These are phyloP conservation scores for Autographa pulchrina DNA, from an alignment of 2,888 invertebrate species.

Conservation along the genomic window DNA sequence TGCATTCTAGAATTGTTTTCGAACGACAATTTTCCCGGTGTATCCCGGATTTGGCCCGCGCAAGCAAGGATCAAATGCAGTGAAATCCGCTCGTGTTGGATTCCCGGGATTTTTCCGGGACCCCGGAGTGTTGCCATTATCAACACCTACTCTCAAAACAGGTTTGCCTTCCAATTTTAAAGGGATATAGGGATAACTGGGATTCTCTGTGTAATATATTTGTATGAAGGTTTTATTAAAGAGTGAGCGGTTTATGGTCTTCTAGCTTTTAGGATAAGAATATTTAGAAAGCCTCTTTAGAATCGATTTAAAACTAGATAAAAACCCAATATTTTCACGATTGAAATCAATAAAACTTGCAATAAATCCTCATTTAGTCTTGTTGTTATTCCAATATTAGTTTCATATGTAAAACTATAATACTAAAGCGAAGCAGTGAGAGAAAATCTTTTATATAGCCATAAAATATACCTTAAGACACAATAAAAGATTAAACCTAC, in stretches of 20 bases:
- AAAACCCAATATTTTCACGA: neutral
- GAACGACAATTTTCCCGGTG: conserved; percentile 55
- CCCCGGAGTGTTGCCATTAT: conserved; percentile 59
- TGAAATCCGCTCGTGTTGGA: conserved; percentile 64
- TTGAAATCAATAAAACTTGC: too few relatives aligned
- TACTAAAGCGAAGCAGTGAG: neutral
- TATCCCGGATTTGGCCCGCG: conserved; percentile 61
- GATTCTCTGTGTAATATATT: conserved; percentile 8
- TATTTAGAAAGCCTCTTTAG: neutral
- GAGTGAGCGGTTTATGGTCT: neutral
- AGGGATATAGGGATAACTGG: conserved; percentile 44
- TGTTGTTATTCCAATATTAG: neutral
- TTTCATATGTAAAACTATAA: neutral
- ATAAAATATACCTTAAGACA: too few relatives aligned
- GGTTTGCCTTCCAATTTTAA: conserved; percentile 58
- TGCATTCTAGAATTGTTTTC: conserved; percentile 55
- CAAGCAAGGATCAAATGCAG: conserved; percentile 65
- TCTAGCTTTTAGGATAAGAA: neutral
- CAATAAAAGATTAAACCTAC: too few relatives aligned
- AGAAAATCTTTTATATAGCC: conserved; percentile 1
- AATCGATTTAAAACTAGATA: neutral
- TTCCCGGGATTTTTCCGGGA: conserved; percentile 58
- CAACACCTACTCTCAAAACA: conserved; percentile 61
- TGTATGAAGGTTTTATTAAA: neutral
- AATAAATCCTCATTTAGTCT: neutral